Evolutionary conservation across 1,140 invertebrate species (phyloP).

Genomic region (Brachystomella parvula): DNA sequence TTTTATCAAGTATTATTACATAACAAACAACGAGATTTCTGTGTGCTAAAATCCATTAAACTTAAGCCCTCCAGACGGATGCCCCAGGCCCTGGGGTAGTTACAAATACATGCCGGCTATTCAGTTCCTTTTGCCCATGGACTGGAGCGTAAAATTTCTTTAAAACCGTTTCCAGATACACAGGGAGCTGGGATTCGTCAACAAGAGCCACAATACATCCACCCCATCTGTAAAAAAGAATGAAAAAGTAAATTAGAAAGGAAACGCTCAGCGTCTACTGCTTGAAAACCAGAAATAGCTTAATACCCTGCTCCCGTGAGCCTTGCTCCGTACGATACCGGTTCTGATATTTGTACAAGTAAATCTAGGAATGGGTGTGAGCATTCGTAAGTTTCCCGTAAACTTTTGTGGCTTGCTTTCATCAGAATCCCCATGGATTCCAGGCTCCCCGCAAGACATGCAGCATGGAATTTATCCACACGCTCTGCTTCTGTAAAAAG

Average conservation of each 20-base stretch:
- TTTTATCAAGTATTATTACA: no score
- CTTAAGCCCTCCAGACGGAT: constrained; percentile 28
- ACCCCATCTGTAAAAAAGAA: constrained; percentile 67
- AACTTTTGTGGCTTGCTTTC: constrained; percentile 78
- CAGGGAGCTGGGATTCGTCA: constrained; percentile 40
- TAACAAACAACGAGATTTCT: no score
- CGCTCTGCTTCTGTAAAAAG: constrained; percentile 61
- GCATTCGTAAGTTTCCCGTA: constrained; percentile 83
- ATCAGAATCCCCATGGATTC: constrained; percentile 70
- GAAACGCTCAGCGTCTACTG: neutral
- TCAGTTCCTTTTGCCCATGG: constrained; percentile 43
- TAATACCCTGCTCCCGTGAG: constrained; percentile 83
- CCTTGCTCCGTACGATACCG: constrained; percentile 67
- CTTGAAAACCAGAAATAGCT: neutral
- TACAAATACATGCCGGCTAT: constrained; percentile 49
- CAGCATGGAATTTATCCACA: constrained; percentile 63
- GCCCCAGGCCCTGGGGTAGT: constrained; percentile 55
- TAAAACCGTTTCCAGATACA: constrained; percentile 62
- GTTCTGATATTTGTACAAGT: constrained; percentile 67
- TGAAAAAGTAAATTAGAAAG: neutral
- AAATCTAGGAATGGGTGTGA: constrained; percentile 81
- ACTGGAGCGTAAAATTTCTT: constrained; percentile 59
- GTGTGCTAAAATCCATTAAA: no score
- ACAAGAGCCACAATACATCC: constrained; percentile 86
- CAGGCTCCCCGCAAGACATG: constrained; percentile 58